Evolutionary conservation across 2,888 invertebrate genomes (phyloP).

Genomic region (Abscondita cerata): DNA sequence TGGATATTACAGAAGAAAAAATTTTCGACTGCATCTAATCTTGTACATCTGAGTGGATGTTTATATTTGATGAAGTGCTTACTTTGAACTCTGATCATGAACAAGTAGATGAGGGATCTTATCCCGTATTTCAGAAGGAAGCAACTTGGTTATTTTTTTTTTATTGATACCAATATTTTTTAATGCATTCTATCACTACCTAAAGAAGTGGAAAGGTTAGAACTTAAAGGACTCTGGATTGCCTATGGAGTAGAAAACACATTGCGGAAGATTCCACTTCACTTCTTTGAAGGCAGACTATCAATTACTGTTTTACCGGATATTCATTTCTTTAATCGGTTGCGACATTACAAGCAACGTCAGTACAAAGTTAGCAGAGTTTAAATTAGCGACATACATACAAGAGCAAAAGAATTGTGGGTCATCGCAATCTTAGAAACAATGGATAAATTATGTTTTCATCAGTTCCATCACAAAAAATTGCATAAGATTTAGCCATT

Average conservation of each 20-base stretch:
- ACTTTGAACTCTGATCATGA: background rate
- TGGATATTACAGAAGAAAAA: too few relatives aligned
- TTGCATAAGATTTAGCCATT: background rate
- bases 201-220: background rate
- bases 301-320: background rate
- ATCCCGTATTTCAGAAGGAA: too few relatives aligned
- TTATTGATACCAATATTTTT: background rate
- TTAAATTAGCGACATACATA: too few relatives aligned
- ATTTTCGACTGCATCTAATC: too few relatives aligned
- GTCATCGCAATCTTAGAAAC: conserved; percentile 3
- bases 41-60: too few relatives aligned
- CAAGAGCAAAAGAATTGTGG: background rate
- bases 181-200: background rate
- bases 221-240: background rate
- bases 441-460: background rate
- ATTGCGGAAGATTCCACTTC: conserved; percentile 1
- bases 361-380: too few relatives aligned
- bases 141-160: background rate
- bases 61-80: too few relatives aligned
- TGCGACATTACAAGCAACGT: too few relatives aligned
- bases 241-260: background rate
- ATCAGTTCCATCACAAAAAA: conserved; percentile 11
- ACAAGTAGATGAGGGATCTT: background rate
- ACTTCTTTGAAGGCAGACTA: background rate
- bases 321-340: too few relatives aligned